phyloP scores from a whole-genome alignment of 92 coral and sea anemone genomes.

The Bergia puertoricense region DNA sequence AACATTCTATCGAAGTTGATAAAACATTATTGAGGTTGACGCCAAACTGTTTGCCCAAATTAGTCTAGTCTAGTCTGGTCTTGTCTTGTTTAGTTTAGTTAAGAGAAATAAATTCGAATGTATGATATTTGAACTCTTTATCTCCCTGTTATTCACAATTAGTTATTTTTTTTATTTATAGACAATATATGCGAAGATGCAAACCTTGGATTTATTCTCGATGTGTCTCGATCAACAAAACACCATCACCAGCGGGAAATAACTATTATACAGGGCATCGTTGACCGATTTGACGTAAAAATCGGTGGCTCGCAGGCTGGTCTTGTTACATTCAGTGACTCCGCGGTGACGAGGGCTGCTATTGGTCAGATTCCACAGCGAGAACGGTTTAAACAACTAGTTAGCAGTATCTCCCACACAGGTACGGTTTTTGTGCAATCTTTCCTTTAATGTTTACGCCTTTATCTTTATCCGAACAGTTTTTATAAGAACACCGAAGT shows the following conservation, averaged over 20 bases:
- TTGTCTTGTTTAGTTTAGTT: too few relatives aligned
- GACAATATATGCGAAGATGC: background rate
- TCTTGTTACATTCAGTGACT: conserved; percentile 11
- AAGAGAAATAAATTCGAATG: too few relatives aligned
- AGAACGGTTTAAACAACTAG: background rate
- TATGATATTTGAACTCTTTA: too few relatives aligned
- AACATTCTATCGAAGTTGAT: too few relatives aligned
- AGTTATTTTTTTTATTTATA: background rate
- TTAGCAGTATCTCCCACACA: background rate
- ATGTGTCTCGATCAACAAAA: background rate
- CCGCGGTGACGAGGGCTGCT: background rate
- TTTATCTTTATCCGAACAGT: background rate
- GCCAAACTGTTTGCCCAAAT: too few relatives aligned
- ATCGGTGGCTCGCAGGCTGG: conserved; percentile 6
- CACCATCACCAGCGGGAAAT: background rate
- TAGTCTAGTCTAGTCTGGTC: too few relatives aligned
- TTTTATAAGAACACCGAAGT: too few relatives aligned
- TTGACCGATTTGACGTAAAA: background rate
- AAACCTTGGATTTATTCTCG: conserved; percentile 15
- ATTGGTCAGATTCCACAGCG: background rate
- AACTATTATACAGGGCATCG: conserved; percentile 5
- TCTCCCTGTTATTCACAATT: background rate
- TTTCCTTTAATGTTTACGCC: too few relatives aligned
- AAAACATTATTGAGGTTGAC: too few relatives aligned
- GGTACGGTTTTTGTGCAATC: background rate